Percentiles rank a stretch among this genome's conserved stretches.
phyloP scores from a whole-genome alignment of 1,140 invertebrate species.

The Leptinotarsa defecta region DNA sequence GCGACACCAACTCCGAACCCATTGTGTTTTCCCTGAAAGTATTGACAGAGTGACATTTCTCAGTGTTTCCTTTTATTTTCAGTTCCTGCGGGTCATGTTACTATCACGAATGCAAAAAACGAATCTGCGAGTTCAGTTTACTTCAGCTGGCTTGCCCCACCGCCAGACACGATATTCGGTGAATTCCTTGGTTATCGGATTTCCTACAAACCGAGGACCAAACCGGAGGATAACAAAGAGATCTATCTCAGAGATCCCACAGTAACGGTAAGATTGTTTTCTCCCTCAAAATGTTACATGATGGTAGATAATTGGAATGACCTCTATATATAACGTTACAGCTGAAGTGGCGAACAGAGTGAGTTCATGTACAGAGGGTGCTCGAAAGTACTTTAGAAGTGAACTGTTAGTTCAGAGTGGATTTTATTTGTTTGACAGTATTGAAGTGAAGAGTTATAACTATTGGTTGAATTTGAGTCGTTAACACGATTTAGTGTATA shows the following conservation, averaged over 20 bases:
- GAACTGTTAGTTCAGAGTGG: not conserved
- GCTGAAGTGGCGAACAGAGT: not conserved
- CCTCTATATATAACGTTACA: not conserved
- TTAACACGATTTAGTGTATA: too few relatives aligned
- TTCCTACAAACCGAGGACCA: constrained; percentile 68
- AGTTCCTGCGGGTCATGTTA: constrained; percentile 76
- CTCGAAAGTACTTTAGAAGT: not conserved
- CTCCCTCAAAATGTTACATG: constrained; percentile 6
- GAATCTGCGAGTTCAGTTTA: constrained; percentile 71
- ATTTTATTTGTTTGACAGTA: too few relatives aligned
- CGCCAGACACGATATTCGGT: constrained; percentile 71
- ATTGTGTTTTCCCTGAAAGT: not conserved
- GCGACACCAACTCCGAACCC: not conserved
- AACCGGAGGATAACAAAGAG: constrained; percentile 65
- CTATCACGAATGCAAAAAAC: constrained; percentile 73
- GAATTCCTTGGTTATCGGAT: constrained; percentile 79
- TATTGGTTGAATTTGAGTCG: too few relatives aligned
- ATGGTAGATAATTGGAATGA: not conserved
- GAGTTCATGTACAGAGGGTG: not conserved
- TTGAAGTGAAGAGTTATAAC: too few relatives aligned
- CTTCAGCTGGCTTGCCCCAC: constrained; percentile 73
- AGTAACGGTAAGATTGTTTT: constrained; percentile 61
- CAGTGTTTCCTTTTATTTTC: constrained; percentile 44
- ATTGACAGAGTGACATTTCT: constrained; percentile 8
- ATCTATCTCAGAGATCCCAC: constrained; percentile 70